Conservation (phyloP, 2,888 invertebrate species). For the Noctua janthina region DNA sequence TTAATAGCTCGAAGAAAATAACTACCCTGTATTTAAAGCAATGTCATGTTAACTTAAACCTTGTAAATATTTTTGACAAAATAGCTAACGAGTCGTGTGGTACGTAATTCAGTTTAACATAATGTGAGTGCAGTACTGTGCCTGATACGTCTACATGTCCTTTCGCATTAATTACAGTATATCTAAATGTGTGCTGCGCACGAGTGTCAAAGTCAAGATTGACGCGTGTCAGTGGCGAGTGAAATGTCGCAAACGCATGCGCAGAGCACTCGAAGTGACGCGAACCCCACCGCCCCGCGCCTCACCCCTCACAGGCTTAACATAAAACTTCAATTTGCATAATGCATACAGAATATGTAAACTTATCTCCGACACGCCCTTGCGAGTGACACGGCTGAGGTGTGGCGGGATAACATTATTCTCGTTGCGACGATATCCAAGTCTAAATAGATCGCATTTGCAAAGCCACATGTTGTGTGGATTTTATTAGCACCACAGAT, state of each 20-base stretch:
- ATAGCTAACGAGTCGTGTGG: conserved; percentile 32
- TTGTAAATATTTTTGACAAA: conserved; percentile 1
- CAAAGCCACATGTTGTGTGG: conserved; percentile 79
- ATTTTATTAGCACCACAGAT: conserved; percentile 78
- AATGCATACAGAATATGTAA: conserved; percentile 90
- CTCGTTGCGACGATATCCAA: conserved; percentile 86
- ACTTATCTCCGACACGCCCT: conserved; percentile 89
- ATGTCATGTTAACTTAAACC: not conserved
- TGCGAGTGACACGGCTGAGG: conserved; percentile 87
- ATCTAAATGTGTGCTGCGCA: conserved; percentile 66
- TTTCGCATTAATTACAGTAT: conserved; percentile 66
- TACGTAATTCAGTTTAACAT: conserved; percentile 52
- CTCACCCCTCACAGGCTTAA: conserved; percentile 78
- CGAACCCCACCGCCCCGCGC: conserved; percentile 38
- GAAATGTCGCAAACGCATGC: conserved; percentile 75
- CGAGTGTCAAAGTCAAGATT: conserved; percentile 73
- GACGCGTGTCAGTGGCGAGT: conserved; percentile 77
- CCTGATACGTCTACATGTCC: conserved; percentile 58
- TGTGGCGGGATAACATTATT: conserved; percentile 89
- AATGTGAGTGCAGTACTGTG: conserved; percentile 54
- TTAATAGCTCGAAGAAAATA: conserved; percentile 18
- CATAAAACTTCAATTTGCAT: conserved; percentile 90
- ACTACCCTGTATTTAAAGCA: not conserved
- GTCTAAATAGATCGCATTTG: conserved; percentile 87
- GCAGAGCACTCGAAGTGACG: conserved; percentile 55